These are phyloP conservation scores for Balanococcus diminutus DNA, from an alignment of 2,888 invertebrate species.

Conservation along the genomic window DNA sequence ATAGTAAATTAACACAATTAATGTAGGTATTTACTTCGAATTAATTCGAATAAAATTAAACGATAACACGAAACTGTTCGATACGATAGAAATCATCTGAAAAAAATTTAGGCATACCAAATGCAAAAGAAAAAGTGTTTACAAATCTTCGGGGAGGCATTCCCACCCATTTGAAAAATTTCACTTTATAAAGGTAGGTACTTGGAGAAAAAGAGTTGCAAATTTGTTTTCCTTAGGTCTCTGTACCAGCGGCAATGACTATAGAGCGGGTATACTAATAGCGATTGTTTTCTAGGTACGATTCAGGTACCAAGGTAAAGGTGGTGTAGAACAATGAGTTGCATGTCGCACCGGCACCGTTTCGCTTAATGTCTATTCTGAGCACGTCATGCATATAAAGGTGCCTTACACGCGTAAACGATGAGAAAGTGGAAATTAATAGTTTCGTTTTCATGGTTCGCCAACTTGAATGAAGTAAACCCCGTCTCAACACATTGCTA, in stretches of 20 bases:
- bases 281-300: not conserved
- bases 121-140: no score
- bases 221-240: not conserved
- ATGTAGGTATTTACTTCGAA: not conserved
- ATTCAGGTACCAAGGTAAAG: not conserved
- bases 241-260: no score
- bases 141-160: not conserved
- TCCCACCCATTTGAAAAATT: no score
- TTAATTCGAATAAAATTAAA: constrained; percentile 38
- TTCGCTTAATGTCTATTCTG: constrained; percentile 23
- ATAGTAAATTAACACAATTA: constrained; percentile 36
- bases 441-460: constrained; percentile 7
- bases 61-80: not conserved
- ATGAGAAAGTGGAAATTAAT: constrained; percentile 1
- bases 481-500: not conserved
- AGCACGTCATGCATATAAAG: constrained; percentile 15
- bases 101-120: not conserved
- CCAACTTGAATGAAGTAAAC: not conserved
- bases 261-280: not conserved
- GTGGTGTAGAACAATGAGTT: not conserved
- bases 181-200: no score
- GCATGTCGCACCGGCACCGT: constrained; percentile 23
- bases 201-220: not conserved
- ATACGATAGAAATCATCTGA: not conserved
- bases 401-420: constrained; percentile 6